These are phyloP conservation scores for Ellobius talpinus DNA, from an alignment of 2,113 vertebrate species.

Conservation along the genomic window DNA sequence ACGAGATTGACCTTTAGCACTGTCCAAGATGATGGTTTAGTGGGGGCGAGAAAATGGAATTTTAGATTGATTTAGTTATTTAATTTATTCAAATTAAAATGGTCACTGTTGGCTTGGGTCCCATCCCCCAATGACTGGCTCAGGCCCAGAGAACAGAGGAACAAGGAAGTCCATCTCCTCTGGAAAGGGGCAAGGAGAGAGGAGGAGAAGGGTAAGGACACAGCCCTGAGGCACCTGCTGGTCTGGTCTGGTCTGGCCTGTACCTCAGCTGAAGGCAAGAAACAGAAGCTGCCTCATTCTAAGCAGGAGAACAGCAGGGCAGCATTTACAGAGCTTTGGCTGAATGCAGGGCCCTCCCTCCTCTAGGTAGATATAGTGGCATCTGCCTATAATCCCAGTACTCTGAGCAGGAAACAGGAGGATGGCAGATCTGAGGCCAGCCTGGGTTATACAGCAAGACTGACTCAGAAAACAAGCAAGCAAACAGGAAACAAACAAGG, in stretches of 20 bases:
- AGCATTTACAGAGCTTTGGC: background rate
- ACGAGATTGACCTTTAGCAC: background rate
- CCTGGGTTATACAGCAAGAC: background rate
- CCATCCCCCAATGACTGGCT: accelerated
- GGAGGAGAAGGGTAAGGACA: background rate
- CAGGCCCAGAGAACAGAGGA: background rate
- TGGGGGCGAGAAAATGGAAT: background rate
- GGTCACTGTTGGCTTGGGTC: background rate
- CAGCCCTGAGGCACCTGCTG: background rate
- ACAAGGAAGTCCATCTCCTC: accelerated
- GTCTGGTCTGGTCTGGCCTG: background rate
- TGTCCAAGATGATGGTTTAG: background rate
- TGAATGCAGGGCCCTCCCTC: background rate
- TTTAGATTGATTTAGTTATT: background rate
- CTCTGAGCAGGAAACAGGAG: background rate
- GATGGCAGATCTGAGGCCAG: background rate
- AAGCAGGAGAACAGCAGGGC: background rate
- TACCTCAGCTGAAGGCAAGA: background rate
- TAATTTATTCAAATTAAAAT: background rate
- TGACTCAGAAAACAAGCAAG: background rate
- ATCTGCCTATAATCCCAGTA: background rate
- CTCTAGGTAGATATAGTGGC: background rate
- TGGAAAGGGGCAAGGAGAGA: background rate
- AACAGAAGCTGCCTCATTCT: background rate
- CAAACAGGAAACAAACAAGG: background rate